These are phyloP conservation scores for Mayetiola destructor DNA, from an alignment of 2,888 invertebrate species.

Conservation along the genomic window DNA sequence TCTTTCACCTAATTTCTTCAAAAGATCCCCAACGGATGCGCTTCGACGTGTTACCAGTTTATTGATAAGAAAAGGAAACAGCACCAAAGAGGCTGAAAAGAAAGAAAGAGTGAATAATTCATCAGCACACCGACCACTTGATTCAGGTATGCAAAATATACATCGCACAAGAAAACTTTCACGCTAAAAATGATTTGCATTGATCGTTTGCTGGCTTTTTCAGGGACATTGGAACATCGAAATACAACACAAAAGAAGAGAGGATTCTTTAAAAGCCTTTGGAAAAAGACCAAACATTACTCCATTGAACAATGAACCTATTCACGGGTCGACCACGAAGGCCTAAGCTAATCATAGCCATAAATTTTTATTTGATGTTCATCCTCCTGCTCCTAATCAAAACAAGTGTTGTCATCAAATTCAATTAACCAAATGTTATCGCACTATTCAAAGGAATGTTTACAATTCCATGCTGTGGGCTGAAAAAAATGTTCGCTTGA, in stretches of 20 bases:
- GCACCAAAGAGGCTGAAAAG: constrained; percentile 38
- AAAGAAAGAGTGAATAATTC: constrained; percentile 53
- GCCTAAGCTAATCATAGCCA: too few species aligned
- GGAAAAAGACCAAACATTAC: constrained; percentile 77
- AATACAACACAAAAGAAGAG: constrained; percentile 61
- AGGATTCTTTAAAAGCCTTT: constrained; percentile 76
- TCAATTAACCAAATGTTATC: too few species aligned
- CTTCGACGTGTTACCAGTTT: constrained; percentile 76
- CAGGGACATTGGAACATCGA: background rate
- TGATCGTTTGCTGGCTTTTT: background rate
- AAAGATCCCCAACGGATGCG: constrained; percentile 75
- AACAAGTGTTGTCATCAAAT: too few species aligned
- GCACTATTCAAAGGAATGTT: too few species aligned
- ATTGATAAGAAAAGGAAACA: constrained; percentile 70
- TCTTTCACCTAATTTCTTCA: constrained; percentile 78
- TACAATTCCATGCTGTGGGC: too few species aligned
- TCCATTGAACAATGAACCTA: constrained; percentile 74
- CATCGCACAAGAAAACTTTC: background rate
- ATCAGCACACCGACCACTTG: constrained; percentile 42
- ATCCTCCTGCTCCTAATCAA: too few species aligned
- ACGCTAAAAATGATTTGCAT: background rate
- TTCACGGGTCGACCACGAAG: too few species aligned
- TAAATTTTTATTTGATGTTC: too few species aligned
- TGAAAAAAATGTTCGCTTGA: constrained; percentile 18
- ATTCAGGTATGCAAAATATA: constrained; percentile 27